Evolutionary conservation across 1,140 invertebrate species (phyloP).

Genomic region (Orchestia grillus): DNA sequence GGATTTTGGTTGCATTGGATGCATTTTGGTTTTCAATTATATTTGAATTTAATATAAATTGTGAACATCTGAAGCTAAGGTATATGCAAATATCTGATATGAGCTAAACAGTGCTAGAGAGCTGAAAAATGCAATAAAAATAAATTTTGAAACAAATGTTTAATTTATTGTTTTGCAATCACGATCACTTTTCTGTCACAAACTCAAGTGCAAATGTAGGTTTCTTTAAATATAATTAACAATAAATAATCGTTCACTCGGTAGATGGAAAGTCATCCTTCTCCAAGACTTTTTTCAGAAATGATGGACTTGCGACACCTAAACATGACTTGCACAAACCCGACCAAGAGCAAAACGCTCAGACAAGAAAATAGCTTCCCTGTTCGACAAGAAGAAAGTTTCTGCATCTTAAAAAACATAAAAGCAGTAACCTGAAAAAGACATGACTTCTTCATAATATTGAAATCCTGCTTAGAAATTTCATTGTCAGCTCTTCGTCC

Average conservation of each 20-base stretch:
- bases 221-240: background rate
- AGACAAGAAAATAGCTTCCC: background rate
- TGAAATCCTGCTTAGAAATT: background rate
- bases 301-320: background rate
- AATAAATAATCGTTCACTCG: background rate
- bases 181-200: background rate
- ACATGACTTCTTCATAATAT: background rate
- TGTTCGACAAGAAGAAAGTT: background rate
- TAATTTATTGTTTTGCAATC: background rate
- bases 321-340: background rate
- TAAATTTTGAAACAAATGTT: background rate
- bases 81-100: too few relatives aligned
- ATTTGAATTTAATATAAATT: too few relatives aligned
- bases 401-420: background rate
- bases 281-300: background rate
- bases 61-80: too few relatives aligned
- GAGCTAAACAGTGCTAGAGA: too few relatives aligned
- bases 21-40: too few relatives aligned
- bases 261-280: background rate
- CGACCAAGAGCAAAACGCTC: background rate
- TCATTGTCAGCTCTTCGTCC: background rate
- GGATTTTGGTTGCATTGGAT: too few relatives aligned
- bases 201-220: background rate
- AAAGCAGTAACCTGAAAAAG: background rate
- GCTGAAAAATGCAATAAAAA: too few relatives aligned